Conservation (phyloP, 2,797 vertebrate species). For the Enteromius thamalakanensis region DNA sequence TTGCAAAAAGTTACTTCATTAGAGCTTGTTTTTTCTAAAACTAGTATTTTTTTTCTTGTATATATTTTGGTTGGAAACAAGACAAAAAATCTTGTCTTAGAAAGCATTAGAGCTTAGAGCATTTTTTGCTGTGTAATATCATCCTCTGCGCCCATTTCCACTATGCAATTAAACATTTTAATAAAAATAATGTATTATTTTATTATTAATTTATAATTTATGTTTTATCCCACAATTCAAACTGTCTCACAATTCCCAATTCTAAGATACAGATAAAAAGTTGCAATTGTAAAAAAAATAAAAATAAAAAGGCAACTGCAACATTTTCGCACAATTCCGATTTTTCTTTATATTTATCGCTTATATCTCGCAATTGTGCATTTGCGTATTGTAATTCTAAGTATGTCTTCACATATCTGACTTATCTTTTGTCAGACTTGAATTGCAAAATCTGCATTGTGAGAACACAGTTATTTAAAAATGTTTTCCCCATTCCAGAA, state of each 20-base stretch:
- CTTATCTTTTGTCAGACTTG: neutral
- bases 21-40: too few species aligned
- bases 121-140: too few species aligned
- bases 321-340: too few species aligned
- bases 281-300: too few species aligned
- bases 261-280: neutral
- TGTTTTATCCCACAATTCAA: neutral
- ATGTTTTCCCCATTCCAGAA: neutral
- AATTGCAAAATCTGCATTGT: neutral
- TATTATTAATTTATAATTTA: too few species aligned
- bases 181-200: neutral
- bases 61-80: too few species aligned
- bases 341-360: neutral
- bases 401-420: neutral
- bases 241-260: neutral
- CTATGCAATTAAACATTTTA: neutral
- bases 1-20: too few species aligned
- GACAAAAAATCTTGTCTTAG: too few species aligned
- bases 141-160: neutral
- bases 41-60: too few species aligned
- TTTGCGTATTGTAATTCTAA: neutral
- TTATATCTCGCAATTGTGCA: neutral
- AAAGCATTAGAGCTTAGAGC: too few species aligned
- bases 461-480: neutral
- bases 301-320: too few species aligned